Conservation (phyloP, 2,888 invertebrate species). For the Netelia inedita region DNA sequence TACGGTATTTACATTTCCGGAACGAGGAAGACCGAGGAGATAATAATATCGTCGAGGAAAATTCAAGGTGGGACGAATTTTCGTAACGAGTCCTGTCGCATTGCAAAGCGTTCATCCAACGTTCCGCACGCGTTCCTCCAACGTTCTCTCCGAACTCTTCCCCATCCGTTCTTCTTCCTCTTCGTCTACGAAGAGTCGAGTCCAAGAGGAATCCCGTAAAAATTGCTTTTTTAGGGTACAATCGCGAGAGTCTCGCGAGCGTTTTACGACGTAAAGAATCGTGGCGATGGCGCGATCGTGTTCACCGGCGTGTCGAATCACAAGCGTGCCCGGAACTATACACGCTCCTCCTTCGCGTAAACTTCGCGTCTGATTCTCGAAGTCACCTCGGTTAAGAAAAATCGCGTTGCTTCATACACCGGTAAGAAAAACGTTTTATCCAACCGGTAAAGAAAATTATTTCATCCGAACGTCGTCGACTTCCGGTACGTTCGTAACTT, state of each 20-base stretch:
- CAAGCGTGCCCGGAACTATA: slow-evolving; percentile 24
- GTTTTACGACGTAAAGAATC: slow-evolving; percentile 36
- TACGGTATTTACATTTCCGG: background rate
- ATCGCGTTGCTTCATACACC: background rate
- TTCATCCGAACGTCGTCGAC: background rate
- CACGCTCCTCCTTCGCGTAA: slow-evolving; percentile 19
- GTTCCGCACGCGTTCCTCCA: slow-evolving; percentile 58
- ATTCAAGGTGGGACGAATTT: slow-evolving; percentile 32
- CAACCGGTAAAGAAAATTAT: background rate
- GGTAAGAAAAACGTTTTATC: background rate
- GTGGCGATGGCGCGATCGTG: slow-evolving; percentile 9
- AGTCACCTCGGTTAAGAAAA: slow-evolving; percentile 11
- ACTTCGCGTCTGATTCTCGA: slow-evolving; percentile 51
- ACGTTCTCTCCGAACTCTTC: background rate
- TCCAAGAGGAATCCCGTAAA: slow-evolving; percentile 47
- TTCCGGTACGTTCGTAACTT: slow-evolving; percentile 33
- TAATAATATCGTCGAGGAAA: background rate
- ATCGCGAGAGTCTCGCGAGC: slow-evolving; percentile 3
- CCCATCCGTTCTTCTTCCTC: background rate
- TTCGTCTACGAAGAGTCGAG: slow-evolving; percentile 9
- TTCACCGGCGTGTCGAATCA: slow-evolving; percentile 63
- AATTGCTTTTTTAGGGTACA: slow-evolving; percentile 59
- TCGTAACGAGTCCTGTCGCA: slow-evolving; percentile 1
- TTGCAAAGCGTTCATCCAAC: slow-evolving; percentile 45
- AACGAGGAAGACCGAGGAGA: slow-evolving; percentile 27